Conservation (phyloP, 2,797 vertebrate genomes). For the Micrastur ruficollis region DNA sequence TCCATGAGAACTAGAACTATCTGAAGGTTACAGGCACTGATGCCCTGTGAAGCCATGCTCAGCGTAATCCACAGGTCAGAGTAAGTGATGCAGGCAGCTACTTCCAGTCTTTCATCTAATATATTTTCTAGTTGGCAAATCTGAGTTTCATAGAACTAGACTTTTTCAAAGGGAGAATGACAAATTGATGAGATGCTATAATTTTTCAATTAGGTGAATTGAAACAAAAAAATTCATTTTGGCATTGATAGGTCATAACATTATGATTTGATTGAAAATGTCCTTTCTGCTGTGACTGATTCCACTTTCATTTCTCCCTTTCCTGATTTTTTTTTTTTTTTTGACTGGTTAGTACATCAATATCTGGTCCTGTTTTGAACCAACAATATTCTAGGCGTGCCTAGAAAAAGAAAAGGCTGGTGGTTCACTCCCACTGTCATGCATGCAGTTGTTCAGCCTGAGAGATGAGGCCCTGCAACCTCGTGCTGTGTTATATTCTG, state of each 20-base stretch:
- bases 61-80: not conserved
- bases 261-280: constrained; percentile 37
- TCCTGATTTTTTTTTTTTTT: not conserved
- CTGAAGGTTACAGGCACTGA: not conserved
- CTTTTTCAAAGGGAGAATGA: not conserved
- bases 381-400: not conserved
- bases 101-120: not conserved
- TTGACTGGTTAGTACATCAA: not conserved
- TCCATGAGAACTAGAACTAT: not conserved
- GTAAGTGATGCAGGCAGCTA: not conserved
- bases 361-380: not conserved
- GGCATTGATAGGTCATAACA: constrained; percentile 4
- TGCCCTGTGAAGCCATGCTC: not conserved
- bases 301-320: not conserved
- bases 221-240: constrained; percentile 26
- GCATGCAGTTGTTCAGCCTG: not conserved
- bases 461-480: not conserved
- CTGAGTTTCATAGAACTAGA: not conserved
- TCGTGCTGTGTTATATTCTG: not conserved
- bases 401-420: not conserved
- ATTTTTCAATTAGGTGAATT: constrained; percentile 31
- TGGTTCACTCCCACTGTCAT: not conserved
- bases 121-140: not conserved
- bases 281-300: constrained; percentile 20
- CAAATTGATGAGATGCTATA: not conserved